These are phyloP conservation scores for Rhinella marina DNA, from an alignment of 2,797 vertebrate species.

Conservation along the genomic window DNA sequence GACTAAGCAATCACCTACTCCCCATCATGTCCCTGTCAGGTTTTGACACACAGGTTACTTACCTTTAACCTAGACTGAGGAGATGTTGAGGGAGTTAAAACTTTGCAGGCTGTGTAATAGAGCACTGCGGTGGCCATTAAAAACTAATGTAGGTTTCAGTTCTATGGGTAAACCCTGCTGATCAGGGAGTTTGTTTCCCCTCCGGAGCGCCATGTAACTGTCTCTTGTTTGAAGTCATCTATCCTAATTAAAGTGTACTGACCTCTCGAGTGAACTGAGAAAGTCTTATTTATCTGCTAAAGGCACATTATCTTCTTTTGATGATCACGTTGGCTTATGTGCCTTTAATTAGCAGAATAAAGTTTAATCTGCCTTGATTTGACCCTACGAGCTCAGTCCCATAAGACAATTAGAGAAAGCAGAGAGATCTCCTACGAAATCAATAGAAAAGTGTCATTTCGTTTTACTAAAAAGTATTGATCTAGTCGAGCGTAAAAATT, in stretches of 20 bases:
- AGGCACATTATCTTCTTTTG: constrained; percentile 24
- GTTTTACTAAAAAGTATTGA: not conserved
- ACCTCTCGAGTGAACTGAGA: constrained; percentile 27
- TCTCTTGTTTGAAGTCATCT: constrained; percentile 41
- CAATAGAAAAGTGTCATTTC: not conserved
- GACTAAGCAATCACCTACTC: not conserved
- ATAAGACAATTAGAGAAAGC: constrained; percentile 12
- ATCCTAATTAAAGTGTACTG: constrained; percentile 30
- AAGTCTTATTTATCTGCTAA: constrained; percentile 38
- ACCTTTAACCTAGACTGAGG: not conserved
- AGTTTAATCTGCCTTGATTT: constrained; percentile 25
- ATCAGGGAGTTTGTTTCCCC: constrained; percentile 19
- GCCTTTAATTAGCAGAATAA: constrained; percentile 37
- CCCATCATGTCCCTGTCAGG: not conserved
- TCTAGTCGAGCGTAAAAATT: not conserved
- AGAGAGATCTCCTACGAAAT: not conserved
- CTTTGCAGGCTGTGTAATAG: not conserved
- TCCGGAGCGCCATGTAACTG: not conserved
- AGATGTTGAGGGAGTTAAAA: not conserved
- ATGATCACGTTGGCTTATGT: constrained; percentile 8
- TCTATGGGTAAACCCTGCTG: not conserved
- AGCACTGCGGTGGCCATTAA: not conserved
- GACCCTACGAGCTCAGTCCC: constrained; percentile 30
- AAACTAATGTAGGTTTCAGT: not conserved
- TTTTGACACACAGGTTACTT: not conserved